phyloP scores from a whole-genome alignment of 2,888 invertebrate genomes.

The Bimastos eiseni region DNA sequence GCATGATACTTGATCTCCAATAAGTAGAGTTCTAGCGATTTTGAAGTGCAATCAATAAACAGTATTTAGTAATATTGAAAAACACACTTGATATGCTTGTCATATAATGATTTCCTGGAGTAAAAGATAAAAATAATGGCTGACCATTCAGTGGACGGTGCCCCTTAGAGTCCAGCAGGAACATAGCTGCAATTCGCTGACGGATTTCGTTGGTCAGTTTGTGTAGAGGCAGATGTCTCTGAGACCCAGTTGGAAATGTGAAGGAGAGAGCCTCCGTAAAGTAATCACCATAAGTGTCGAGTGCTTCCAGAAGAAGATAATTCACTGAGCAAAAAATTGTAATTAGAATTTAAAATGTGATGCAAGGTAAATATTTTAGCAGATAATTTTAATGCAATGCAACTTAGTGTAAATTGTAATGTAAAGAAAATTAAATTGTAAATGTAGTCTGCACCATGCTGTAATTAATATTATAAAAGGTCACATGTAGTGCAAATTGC shows the following conservation, averaged over 20 bases:
- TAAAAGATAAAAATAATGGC: background rate
- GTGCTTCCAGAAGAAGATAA: constrained; percentile 58
- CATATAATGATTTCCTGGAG: background rate
- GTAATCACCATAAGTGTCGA: constrained; percentile 57
- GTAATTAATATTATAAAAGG: too few relatives aligned
- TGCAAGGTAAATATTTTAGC: constrained; percentile 1
- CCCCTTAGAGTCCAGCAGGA: constrained; percentile 54
- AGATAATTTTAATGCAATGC: background rate
- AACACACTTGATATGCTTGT: background rate
- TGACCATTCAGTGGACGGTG: constrained; percentile 58
- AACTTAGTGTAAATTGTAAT: background rate
- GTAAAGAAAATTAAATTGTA: background rate
- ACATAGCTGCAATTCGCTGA: constrained; percentile 51
- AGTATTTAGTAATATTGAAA: background rate
- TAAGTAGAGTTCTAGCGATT: background rate
- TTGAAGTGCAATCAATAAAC: background rate
- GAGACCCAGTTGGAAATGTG: constrained; percentile 57
- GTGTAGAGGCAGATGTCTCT: constrained; percentile 46
- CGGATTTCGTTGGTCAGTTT: constrained; percentile 56
- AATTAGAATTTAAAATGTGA: background rate
- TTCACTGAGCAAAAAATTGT: constrained; percentile 55
- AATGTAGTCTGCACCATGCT: too few relatives aligned
- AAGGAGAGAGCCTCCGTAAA: constrained; percentile 56
- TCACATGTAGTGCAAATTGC: too few relatives aligned
- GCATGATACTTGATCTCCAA: background rate